Percentiles rank a stretch among this genome's conserved stretches.
phyloP scores from a whole-genome alignment of 2,797 vertebrate species.

The Rhabdophis nuchalis region DNA sequence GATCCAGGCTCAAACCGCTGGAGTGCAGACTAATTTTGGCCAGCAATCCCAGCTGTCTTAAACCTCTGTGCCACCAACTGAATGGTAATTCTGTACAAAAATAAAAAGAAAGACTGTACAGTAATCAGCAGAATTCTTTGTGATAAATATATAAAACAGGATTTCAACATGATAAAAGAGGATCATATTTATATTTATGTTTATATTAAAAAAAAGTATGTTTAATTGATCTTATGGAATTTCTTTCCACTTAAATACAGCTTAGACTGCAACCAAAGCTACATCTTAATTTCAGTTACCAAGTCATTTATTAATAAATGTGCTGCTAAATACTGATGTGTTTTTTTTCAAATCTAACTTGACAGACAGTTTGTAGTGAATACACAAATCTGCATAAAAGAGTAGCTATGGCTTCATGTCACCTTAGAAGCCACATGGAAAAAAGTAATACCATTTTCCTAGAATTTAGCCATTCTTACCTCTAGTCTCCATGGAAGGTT shows the following conservation, averaged over 20 bases:
- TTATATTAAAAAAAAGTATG: background rate
- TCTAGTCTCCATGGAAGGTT: background rate
- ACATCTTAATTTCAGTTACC: background rate
- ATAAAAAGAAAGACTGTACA: background rate
- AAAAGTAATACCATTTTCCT: background rate
- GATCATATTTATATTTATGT: background rate
- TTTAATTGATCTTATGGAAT: background rate
- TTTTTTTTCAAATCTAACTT: background rate
- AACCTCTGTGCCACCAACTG: background rate
- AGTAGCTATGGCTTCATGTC: background rate
- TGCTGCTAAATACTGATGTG: background rate
- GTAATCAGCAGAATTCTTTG: background rate
- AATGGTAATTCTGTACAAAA: background rate
- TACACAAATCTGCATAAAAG: background rate
- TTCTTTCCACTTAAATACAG: background rate
- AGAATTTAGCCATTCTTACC: background rate
- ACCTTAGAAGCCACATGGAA: background rate
- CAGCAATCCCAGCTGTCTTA: background rate
- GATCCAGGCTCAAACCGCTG: background rate
- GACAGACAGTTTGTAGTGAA: background rate
- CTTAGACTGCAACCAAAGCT: background rate
- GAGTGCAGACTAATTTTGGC: background rate
- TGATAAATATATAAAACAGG: background rate
- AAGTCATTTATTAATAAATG: background rate
- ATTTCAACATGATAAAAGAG: background rate